These are phyloP conservation scores for Nasua narica DNA, from an alignment of 2,797 vertebrate genomes.

Conservation along the genomic window DNA sequence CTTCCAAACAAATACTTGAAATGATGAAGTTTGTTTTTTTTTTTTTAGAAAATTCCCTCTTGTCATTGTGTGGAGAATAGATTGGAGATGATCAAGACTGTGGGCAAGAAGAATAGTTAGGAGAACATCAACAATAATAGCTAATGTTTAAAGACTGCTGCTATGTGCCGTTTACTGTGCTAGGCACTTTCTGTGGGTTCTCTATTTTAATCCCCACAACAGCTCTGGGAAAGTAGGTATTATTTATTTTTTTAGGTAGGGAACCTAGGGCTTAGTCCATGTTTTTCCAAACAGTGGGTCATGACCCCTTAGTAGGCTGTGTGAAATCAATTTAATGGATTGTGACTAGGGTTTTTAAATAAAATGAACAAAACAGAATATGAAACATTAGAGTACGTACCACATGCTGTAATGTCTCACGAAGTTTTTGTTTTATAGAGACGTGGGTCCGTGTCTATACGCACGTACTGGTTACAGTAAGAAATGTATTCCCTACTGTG, in stretches of 20 bases:
- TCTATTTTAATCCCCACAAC: not conserved
- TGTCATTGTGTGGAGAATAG: not conserved
- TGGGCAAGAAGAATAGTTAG: not conserved
- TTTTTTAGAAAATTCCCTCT: not conserved
- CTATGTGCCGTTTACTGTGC: not conserved
- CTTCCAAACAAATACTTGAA: not conserved
- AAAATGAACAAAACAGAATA: constrained; percentile 1
- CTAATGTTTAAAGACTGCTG: not conserved
- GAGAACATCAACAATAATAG: not conserved
- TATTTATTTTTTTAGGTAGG: constrained; percentile 17
- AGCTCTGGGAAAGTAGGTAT: not conserved
- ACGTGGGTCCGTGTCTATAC: not conserved
- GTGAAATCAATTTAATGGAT: not conserved
- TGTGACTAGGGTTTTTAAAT: constrained; percentile 28
- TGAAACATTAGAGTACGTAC: not conserved
- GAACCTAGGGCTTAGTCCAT: not conserved
- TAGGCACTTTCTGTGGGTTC: not conserved
- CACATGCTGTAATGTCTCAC: not conserved
- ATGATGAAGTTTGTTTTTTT: not conserved
- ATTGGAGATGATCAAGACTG: not conserved
- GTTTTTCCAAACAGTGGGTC: not conserved
- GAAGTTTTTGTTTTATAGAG: not conserved
- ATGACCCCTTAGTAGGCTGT: not conserved
- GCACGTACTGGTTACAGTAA: not conserved
- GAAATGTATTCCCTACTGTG: not conserved